Percentiles rank a stretch among this genome's conserved stretches.
phyloP scores from a whole-genome alignment of 2,113 vertebrate species.

The Redunca redunca region DNA sequence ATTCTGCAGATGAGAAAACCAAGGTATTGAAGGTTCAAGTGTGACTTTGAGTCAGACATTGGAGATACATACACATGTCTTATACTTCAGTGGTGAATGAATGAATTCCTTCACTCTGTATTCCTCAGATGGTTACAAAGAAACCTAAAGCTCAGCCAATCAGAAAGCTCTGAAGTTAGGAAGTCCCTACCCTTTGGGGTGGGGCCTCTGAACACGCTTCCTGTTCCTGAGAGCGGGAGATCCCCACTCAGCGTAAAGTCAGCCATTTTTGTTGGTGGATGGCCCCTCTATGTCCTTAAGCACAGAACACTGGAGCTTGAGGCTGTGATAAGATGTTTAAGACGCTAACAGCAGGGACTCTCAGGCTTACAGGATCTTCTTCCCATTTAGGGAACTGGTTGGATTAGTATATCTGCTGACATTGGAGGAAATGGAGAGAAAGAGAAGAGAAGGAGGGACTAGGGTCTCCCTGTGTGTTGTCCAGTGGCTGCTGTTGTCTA shows the following conservation, averaged over 20 bases:
- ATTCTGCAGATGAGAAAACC: constrained; percentile 3
- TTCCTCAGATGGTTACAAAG: neutral
- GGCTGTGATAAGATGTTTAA: neutral
- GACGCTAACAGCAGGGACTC: neutral
- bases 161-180: neutral
- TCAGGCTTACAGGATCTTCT: neutral
- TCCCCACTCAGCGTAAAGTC: neutral
- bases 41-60: neutral
- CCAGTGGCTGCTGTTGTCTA: neutral
- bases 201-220: neutral
- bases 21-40: neutral
- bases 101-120: neutral
- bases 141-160: neutral
- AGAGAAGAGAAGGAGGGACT: neutral
- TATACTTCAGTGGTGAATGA: neutral
- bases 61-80: neutral
- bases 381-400: neutral
- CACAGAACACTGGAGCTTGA: neutral
- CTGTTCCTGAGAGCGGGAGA: neutral
- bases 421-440: neutral
- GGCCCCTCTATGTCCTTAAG: neutral
- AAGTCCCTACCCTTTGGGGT: neutral
- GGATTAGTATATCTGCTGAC: neutral
- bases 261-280: neutral
- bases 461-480: neutral